Conservation (phyloP, 2,888 invertebrate genomes). For the Schrankia costaestrigalis region DNA sequence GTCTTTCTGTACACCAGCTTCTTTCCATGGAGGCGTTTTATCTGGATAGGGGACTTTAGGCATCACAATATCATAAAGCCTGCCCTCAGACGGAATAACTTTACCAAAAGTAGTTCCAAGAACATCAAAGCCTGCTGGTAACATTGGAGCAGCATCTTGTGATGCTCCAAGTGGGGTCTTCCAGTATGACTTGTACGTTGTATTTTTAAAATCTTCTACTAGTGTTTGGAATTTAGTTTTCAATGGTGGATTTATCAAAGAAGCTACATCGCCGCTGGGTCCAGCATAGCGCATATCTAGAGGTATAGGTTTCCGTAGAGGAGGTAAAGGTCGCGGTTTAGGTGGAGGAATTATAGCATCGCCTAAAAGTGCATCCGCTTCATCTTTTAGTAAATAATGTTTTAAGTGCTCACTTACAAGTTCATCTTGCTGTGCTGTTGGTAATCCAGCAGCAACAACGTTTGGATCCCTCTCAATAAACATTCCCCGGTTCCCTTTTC, state of each 20-base stretch:
- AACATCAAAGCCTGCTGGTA: constrained; percentile 60
- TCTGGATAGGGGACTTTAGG: constrained; percentile 56
- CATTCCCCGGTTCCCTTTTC: constrained; percentile 64
- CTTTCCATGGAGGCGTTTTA: constrained; percentile 46
- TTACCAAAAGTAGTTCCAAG: constrained; percentile 57
- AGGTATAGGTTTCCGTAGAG: constrained; percentile 49
- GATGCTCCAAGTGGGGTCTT: constrained; percentile 48
- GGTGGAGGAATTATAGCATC: constrained; percentile 57
- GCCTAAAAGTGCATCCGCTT: constrained; percentile 57
- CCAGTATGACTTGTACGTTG: constrained; percentile 63
- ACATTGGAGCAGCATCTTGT: constrained; percentile 57
- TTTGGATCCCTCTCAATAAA: constrained; percentile 60
- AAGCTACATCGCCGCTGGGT: constrained; percentile 39
- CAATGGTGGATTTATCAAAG: constrained; percentile 50
- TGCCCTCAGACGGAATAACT: constrained; percentile 42
- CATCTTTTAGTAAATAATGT: constrained; percentile 62
- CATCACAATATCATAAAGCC: constrained; percentile 63
- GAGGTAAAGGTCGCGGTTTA: constrained; percentile 48
- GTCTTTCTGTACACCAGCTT: constrained; percentile 44
- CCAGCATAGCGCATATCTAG: constrained; percentile 53
- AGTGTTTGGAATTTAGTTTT: constrained; percentile 62
- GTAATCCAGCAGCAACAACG: constrained; percentile 63
- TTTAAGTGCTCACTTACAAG: constrained; percentile 44
- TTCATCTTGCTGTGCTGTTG: constrained; percentile 53
- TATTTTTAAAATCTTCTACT: constrained; percentile 59